Conservation (phyloP, 2,797 vertebrate genomes). For the Parambassis ranga region DNA sequence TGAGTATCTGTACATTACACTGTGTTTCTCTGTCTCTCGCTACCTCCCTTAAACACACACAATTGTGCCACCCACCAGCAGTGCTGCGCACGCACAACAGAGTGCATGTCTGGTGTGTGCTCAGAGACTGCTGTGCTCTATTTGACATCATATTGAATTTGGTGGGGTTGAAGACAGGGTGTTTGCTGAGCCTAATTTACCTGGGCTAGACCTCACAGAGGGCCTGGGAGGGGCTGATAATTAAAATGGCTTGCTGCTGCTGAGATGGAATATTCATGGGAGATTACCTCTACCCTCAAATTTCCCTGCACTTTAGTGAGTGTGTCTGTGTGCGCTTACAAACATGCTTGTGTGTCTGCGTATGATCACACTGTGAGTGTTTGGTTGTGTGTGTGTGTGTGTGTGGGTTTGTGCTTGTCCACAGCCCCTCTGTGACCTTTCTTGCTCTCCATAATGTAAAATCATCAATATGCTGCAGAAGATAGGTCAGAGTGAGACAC, state of each 20-base stretch:
- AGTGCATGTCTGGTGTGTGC: constrained; percentile 26
- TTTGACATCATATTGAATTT: constrained; percentile 65
- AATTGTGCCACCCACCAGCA: background rate
- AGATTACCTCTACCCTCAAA: constrained; percentile 58
- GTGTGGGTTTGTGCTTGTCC: background rate
- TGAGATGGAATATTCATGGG: constrained; percentile 72
- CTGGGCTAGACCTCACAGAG: constrained; percentile 57
- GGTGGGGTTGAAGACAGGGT: constrained; percentile 51
- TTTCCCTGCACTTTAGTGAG: constrained; percentile 22
- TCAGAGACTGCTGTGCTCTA: constrained; percentile 47
- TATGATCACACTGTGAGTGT: background rate
- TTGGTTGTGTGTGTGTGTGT: background rate
- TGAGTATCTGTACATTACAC: background rate
- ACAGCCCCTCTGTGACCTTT: constrained; percentile 33
- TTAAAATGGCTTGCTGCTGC: constrained; percentile 70
- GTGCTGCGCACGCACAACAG: background rate
- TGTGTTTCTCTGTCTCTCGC: background rate
- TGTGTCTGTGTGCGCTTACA: background rate
- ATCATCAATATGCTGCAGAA: constrained; percentile 1
- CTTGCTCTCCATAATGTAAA: constrained; percentile 30
- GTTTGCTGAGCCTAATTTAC: constrained; percentile 72
- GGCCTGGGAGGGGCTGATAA: constrained; percentile 64
- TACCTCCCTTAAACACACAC: background rate
- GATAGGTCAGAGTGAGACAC: constrained; percentile 45
- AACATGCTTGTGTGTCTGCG: background rate